phyloP scores from a whole-genome alignment of 1,140 invertebrate genomes.

The Coptotermes formosanus region DNA sequence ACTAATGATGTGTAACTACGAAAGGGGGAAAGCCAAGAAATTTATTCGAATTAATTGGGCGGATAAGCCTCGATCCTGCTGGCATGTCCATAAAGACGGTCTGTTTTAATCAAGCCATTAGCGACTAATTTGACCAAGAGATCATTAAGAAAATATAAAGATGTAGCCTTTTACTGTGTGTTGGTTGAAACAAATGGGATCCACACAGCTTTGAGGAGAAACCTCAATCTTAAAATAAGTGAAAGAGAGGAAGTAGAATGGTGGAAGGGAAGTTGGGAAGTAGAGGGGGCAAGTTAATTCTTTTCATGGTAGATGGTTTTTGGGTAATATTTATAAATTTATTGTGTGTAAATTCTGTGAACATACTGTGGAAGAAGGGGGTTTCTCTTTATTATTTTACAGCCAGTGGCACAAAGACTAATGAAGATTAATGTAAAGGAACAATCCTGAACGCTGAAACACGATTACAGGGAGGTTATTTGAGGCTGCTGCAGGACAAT shows the following conservation, averaged over 20 bases:
- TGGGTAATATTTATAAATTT: background rate
- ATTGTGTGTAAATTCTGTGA: background rate
- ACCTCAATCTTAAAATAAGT: background rate
- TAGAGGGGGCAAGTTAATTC: background rate
- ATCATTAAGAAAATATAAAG: background rate
- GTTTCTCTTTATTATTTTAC: background rate
- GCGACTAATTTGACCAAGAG: background rate
- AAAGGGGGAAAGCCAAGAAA: slow-evolving; percentile 9
- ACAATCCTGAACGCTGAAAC: background rate
- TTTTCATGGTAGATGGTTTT: background rate
- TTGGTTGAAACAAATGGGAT: background rate
- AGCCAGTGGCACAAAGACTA: background rate
- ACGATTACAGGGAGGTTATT: background rate
- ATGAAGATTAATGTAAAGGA: slow-evolving; percentile 1
- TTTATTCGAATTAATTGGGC: slow-evolving; percentile 13
- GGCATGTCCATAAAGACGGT: background rate
- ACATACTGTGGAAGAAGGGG: background rate
- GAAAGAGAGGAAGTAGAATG: too few species aligned
- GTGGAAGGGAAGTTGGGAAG: background rate
- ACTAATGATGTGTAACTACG: background rate
- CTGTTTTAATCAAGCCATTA: background rate
- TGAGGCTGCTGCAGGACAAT: background rate
- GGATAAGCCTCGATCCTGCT: background rate
- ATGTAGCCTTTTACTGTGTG: background rate
- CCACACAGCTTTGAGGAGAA: background rate